Conservation (phyloP, 2,888 invertebrate genomes). For the Pilophorus perplexus region DNA sequence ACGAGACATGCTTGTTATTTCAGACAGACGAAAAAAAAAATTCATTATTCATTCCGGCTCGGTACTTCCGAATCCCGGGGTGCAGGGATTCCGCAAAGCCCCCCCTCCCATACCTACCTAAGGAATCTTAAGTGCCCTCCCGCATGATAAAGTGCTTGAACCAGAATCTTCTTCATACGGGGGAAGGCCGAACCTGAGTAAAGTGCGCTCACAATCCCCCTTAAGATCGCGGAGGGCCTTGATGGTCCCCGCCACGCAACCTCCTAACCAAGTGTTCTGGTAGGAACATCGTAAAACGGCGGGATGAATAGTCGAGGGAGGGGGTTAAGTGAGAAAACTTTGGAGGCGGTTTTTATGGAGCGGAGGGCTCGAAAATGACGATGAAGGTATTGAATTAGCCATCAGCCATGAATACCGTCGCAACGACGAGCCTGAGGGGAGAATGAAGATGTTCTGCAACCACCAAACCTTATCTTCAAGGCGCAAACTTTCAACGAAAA, state of each 20-base stretch:
- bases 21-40: constrained; percentile 17
- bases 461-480: too few species aligned
- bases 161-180: constrained; percentile 24
- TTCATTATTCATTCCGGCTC: constrained; percentile 37
- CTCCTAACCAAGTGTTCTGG: background rate
- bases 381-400: too few species aligned
- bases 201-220: background rate
- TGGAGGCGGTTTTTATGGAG: too few species aligned
- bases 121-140: constrained; percentile 38
- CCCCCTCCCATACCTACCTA: background rate
- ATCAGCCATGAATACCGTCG: too few species aligned
- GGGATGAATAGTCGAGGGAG: background rate
- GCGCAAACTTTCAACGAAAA: too few species aligned
- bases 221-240: constrained; percentile 5
- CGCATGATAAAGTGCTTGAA: constrained; percentile 35
- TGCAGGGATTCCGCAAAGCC: constrained; percentile 25
- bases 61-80: constrained; percentile 30
- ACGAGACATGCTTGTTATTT: constrained; percentile 24
- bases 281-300: constrained; percentile 25
- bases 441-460: too few species aligned
- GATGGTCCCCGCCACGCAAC: background rate
- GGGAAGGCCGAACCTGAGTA: background rate
- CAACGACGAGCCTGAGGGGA: too few species aligned
- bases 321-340: constrained; percentile 9
- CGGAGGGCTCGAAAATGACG: too few species aligned